A percentile compares a stretch with the other conserved stretches of the same genome.
Evolutionary conservation across 2,888 invertebrate genomes (phyloP).

Genomic region (Polia nebulosa): DNA sequence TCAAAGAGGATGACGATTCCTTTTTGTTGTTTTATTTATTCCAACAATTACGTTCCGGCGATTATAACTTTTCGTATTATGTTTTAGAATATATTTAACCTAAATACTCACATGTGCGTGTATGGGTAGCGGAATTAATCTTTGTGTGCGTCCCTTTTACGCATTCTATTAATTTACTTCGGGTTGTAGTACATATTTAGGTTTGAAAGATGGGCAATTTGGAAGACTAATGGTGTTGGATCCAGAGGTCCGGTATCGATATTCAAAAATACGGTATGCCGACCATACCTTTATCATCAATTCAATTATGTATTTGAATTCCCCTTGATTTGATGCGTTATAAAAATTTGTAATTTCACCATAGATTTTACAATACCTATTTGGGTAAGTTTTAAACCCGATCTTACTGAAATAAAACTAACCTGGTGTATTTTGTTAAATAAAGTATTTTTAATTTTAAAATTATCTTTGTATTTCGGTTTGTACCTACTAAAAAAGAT

Average conservation of each 20-base stretch:
- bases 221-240: conserved; percentile 61
- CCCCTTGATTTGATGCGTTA: too few relatives aligned
- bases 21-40: conserved; percentile 56
- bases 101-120: conserved; percentile 62
- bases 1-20: conserved; percentile 41
- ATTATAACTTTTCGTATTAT: conserved; percentile 51
- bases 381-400: neutral
- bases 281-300: conserved; percentile 41
- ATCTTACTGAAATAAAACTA: neutral
- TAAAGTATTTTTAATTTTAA: too few relatives aligned
- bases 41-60: conserved; percentile 31
- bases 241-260: conserved; percentile 61
- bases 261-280: conserved; percentile 60
- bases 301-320: conserved; percentile 46
- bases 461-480: neutral
- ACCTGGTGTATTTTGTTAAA: neutral
- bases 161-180: conserved; percentile 66
- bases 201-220: conserved; percentile 66
- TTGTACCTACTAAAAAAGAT: conserved; percentile 4
- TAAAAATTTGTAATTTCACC: conserved; percentile 31
- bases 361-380: neutral
- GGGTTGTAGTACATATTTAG: conserved; percentile 65
- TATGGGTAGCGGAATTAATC: conserved; percentile 60
- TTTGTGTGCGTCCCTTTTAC: conserved; percentile 60
- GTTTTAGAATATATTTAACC: conserved; percentile 52